A percentile compares a stretch with the other conserved stretches of the same genome.
These are phyloP conservation scores for Chrysopilus asiliformis DNA, from an alignment of 2,888 invertebrate genomes.

Conservation along the genomic window DNA sequence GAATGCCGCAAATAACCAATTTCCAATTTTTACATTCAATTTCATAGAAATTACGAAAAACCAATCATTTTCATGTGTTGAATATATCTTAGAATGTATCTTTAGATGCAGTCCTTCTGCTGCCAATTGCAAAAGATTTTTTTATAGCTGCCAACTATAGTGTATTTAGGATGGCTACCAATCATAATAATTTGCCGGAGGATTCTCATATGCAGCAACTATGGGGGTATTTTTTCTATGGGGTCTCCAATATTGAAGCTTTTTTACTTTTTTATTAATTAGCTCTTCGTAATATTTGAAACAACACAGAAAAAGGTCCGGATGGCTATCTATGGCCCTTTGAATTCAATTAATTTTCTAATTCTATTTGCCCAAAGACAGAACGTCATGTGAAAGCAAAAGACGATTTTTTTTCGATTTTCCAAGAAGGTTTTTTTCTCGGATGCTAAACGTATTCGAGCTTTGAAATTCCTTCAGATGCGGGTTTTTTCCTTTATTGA, in stretches of 20 bases:
- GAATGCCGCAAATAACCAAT: not conserved
- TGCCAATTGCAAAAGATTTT: not conserved
- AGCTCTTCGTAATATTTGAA: too few species aligned
- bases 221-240: too few species aligned
- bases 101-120: not conserved
- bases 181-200: not conserved
- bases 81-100: not conserved
- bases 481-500: too few species aligned
- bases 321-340: too few species aligned
- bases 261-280: too few species aligned
- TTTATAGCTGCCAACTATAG: not conserved
- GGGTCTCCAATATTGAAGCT: too few species aligned
- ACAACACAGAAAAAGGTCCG: too few species aligned
- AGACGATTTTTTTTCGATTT: not conserved
- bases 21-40: not conserved
- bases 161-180: not conserved
- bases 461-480: too few species aligned
- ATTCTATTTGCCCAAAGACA: conserved; percentile 1
- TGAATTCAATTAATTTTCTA: conserved; percentile 1
- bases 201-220: too few species aligned
- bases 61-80: too few species aligned
- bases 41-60: not conserved
- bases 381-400: not conserved
- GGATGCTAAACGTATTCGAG: too few species aligned
- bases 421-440: too few species aligned